phyloP scores from a whole-genome alignment of 2,888 invertebrate genomes.

The Emesis castigata region DNA sequence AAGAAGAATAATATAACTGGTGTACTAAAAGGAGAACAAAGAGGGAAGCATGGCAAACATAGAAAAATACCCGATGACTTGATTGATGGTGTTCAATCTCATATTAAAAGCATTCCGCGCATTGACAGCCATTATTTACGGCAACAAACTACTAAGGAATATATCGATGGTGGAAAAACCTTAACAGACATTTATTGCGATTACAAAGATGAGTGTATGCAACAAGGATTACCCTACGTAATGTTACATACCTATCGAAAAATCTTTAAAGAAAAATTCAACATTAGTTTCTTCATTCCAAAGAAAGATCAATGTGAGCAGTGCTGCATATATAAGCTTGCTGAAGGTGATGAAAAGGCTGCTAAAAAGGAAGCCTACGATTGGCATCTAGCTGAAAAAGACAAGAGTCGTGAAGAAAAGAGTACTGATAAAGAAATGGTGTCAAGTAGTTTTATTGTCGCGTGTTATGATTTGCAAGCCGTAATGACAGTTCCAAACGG shows the following conservation, averaged over 20 bases:
- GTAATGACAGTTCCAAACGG: not conserved
- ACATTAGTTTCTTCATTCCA: conserved; percentile 24
- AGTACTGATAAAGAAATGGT: not conserved
- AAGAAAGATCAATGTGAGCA: conserved; percentile 32
- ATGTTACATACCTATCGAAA: conserved; percentile 1
- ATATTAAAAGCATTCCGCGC: conserved; percentile 8
- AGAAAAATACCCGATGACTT: not conserved
- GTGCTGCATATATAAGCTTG: conserved; percentile 11
- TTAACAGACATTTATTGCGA: not conserved
- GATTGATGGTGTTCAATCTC: conserved; percentile 13
- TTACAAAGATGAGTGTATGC: conserved; percentile 2
- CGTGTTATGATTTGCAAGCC: not conserved
- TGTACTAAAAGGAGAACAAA: conserved; percentile 4
- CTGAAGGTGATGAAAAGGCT: conserved; percentile 27
- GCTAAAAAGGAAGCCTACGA: not conserved
- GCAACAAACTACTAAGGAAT: not conserved
- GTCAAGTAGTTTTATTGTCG: not conserved
- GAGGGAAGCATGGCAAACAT: not conserved
- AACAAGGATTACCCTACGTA: conserved; percentile 21
- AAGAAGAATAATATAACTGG: not conserved
- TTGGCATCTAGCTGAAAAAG: not conserved
- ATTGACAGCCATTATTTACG: conserved; percentile 9
- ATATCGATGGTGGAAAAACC: not conserved
- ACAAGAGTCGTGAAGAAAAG: conserved; percentile 2
- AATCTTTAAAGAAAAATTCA: conserved; percentile 17